A percentile compares a stretch with the other conserved stretches of the same genome.
Evolutionary conservation across 92 coral and sea anemone species (phyloP).

Genomic region (Phenganax stokvisi): DNA sequence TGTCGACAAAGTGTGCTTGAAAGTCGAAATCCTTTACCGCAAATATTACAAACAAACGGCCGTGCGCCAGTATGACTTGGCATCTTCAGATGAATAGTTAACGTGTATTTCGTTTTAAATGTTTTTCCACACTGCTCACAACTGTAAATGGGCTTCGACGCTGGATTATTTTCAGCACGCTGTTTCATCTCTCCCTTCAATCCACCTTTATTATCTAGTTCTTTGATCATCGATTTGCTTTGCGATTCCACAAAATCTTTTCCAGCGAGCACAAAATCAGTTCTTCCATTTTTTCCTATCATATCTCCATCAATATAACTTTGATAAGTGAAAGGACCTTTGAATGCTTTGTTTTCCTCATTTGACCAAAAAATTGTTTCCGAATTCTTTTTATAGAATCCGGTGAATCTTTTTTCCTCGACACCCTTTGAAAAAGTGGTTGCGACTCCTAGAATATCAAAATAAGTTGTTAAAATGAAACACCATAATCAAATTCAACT

Average conservation of each 20-base stretch:
- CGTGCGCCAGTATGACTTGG: constrained; percentile 98
- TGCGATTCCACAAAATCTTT: background rate
- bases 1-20: constrained; percentile 96
- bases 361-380: constrained; percentile 2
- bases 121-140: constrained; percentile 93
- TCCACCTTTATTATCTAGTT: background rate
- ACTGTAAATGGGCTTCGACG: constrained; percentile 60
- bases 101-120: constrained; percentile 94
- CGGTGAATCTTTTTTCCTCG: background rate
- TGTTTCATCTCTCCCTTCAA: background rate
- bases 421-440: background rate
- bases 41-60: constrained; percentile 95
- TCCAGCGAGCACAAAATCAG: too few relatives aligned
- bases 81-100: constrained; percentile 96
- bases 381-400: background rate
- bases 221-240: background rate
- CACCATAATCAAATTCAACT: too few relatives aligned
- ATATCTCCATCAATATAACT: constrained; percentile 34
- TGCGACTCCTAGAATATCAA: background rate
- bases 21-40: constrained; percentile 97
- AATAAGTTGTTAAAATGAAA: background rate
- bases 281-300: background rate
- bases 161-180: background rate
- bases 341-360: background rate
- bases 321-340: constrained; percentile 21